These are phyloP conservation scores for Folsomia candida DNA, from an alignment of 2,888 invertebrate genomes.

Conservation along the genomic window DNA sequence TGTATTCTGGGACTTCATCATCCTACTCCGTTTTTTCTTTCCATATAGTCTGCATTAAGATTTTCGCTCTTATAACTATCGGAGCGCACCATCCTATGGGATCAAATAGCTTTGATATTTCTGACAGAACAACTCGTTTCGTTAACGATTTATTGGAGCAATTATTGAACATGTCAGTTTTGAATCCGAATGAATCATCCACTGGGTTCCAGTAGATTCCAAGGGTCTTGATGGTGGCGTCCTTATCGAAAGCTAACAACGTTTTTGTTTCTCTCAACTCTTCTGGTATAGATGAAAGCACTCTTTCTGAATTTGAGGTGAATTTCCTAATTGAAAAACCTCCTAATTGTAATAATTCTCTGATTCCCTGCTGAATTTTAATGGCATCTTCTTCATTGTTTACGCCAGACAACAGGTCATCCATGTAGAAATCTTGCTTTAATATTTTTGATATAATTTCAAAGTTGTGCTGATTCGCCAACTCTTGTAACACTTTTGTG, in stretches of 20 bases:
- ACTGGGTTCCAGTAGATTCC: too few relatives aligned
- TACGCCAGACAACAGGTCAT: conserved; percentile 27
- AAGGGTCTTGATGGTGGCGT: background rate
- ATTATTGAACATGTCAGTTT: too few relatives aligned
- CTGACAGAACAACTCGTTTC: conserved; percentile 45
- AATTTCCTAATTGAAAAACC: conserved; percentile 9
- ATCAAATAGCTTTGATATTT: conserved; percentile 48
- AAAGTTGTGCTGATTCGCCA: conserved; percentile 44
- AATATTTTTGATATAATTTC: conserved; percentile 54
- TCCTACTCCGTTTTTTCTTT: conserved; percentile 48
- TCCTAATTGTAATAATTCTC: background rate
- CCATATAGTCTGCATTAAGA: conserved; percentile 46
- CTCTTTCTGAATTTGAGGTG: background rate
- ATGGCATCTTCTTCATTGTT: background rate
- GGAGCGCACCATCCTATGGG: conserved; percentile 47
- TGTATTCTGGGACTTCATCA: conserved; percentile 34
- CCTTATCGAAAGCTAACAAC: background rate
- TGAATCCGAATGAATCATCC: too few relatives aligned
- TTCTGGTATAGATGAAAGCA: background rate
- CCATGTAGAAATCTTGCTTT: conserved; percentile 51
- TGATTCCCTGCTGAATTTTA: background rate
- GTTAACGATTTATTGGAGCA: conserved; percentile 21
- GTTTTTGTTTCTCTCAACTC: background rate
- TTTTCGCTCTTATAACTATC: conserved; percentile 44
- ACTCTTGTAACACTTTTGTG: conserved; percentile 44